Conservation (phyloP, 1,140 invertebrate genomes). For the Psilanteris sp. region DNA sequence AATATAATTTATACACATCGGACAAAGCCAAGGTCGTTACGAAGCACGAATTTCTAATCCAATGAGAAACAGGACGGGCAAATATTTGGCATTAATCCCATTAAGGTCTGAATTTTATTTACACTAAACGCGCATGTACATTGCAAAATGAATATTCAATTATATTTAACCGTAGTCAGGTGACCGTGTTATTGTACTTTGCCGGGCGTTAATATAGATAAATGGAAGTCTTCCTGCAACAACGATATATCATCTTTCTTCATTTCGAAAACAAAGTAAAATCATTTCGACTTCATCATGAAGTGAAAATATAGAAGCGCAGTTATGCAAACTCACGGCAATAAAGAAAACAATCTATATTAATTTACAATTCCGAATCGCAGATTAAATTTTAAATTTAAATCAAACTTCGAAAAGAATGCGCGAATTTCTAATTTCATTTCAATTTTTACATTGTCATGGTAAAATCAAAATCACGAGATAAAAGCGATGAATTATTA, state of each 20-base stretch:
- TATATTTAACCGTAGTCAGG: slow-evolving; percentile 50
- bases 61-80: background rate
- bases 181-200: slow-evolving; percentile 46
- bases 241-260: slow-evolving; percentile 51
- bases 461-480: slow-evolving; percentile 27
- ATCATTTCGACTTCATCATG: slow-evolving; percentile 22
- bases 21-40: too few relatives aligned
- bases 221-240: slow-evolving; percentile 45
- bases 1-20: too few relatives aligned
- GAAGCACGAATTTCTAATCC: too few relatives aligned
- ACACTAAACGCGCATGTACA: slow-evolving; percentile 13
- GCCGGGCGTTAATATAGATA: slow-evolving; percentile 43
- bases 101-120: slow-evolving; percentile 19
- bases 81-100: slow-evolving; percentile 18
- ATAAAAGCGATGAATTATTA: slow-evolving; percentile 32
- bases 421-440: slow-evolving; percentile 29
- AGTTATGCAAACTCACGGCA: background rate
- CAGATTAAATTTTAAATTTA: slow-evolving; percentile 41
- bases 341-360: slow-evolving; percentile 35
- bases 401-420: slow-evolving; percentile 13
- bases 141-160: slow-evolving; percentile 41
- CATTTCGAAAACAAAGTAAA: slow-evolving; percentile 45
- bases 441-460: slow-evolving; percentile 29
- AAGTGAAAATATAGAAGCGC: background rate
- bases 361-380: slow-evolving; percentile 16